phyloP scores from a whole-genome alignment of 2,888 invertebrate genomes.

The Tenthredo mesomela region DNA sequence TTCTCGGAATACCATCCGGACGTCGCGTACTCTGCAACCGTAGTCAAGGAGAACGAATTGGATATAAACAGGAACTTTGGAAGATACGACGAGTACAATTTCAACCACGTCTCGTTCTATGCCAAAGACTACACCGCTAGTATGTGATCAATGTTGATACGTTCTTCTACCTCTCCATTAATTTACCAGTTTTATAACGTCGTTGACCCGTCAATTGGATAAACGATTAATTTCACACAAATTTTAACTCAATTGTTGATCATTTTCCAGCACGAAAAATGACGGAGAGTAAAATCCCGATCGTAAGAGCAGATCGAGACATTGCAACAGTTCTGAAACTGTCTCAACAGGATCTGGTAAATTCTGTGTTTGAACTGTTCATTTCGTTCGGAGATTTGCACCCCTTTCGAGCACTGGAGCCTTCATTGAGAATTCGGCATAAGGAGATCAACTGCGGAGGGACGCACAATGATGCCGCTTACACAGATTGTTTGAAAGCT shows the following conservation, averaged over 20 bases:
- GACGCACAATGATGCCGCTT: constrained; percentile 65
- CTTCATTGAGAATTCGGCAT: constrained; percentile 83
- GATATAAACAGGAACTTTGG: constrained; percentile 89
- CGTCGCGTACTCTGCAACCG: constrained; percentile 76
- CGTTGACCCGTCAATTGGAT: neutral
- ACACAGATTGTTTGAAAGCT: constrained; percentile 67
- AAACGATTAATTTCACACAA: neutral
- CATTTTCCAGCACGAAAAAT: constrained; percentile 83
- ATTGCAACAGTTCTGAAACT: constrained; percentile 80
- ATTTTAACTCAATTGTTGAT: constrained; percentile 39
- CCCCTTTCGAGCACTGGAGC: constrained; percentile 90
- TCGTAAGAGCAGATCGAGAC: constrained; percentile 84
- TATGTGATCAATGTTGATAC: constrained; percentile 66
- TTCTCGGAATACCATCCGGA: constrained; percentile 93
- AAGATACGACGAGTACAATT: constrained; percentile 88
- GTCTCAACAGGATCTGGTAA: constrained; percentile 77
- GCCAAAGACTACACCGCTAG: constrained; percentile 88
- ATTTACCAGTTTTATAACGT: neutral
- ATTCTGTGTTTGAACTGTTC: constrained; percentile 85
- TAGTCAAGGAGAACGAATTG: constrained; percentile 78
- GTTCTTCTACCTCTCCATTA: constrained; percentile 25
- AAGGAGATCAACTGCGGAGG: constrained; percentile 75
- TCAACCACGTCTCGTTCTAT: constrained; percentile 89
- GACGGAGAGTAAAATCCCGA: constrained; percentile 81
- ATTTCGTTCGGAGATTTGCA: constrained; percentile 84